Evolutionary conservation across 2,113 vertebrate species (phyloP), one percentile per base, ranked within the genome.

Genomic region (Oreochromis spilurus): DNA sequence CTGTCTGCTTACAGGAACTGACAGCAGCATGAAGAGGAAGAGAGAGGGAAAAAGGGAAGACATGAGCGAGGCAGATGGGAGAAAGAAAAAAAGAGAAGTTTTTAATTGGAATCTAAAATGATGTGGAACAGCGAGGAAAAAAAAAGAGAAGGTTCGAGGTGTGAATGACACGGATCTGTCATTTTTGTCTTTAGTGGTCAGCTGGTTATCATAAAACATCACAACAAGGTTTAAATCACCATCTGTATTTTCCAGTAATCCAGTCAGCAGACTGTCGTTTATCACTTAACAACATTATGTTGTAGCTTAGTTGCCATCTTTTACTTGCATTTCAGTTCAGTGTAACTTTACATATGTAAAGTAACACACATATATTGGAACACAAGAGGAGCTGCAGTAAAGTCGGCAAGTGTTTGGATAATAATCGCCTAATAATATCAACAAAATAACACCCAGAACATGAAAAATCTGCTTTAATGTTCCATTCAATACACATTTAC

Each of bases 1-100:
- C 24, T 78, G 62, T 83, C 80, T 48, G 84, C 87, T 92, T 89
- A 94, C 84, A 87, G 86, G 87, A 92, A 88, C 75, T 87, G 87
- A 94, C 89, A 94, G 78, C 75, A 82, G 88, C 78, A 52, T 26
- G 17, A 62, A 80, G 50, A 62, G 54, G 14, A 38, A 65, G 54
- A 19, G 53, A 13, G 57, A 43, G 3, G 43, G 11, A 40, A 3
- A n/a, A 24, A 19, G 6, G 26, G 21, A 6, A 62, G 57, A 52
- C 26, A 29, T 7, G 60, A 70, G 21, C 1, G 31, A 6, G 13
- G 8, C 19, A 88, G 31, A 29, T 16, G 9, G n/a, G 17, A n/a
- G 43, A 70, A 24, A 9, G 1, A 52, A 62, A 67, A 50, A 50
- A 13, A 31, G 1, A 45, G 12, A 14, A 5, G 26, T 6, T 78